Percentiles rank a stretch among this genome's conserved stretches.
These are phyloP conservation scores for Hedychridium roseum DNA, from an alignment of 2,888 invertebrate genomes.

Conservation along the genomic window DNA sequence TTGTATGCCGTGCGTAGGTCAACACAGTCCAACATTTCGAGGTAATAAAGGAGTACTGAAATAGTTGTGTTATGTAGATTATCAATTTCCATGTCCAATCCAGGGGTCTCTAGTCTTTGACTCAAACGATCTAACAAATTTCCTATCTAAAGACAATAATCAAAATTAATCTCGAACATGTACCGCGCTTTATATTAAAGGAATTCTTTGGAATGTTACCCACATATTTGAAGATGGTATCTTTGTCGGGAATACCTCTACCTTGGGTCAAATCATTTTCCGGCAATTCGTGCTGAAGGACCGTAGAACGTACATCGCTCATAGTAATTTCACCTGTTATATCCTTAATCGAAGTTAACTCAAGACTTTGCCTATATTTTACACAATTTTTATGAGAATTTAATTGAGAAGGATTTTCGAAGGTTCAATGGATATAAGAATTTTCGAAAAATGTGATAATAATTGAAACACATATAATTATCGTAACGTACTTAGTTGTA, in stretches of 20 bases:
- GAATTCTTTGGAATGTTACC: constrained; percentile 31
- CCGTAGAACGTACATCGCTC: constrained; percentile 36
- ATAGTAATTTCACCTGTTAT: constrained; percentile 28
- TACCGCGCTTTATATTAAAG: no score
- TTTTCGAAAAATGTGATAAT: background rate
- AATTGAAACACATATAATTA: constrained; percentile 2
- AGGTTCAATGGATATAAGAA: background rate
- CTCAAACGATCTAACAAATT: constrained; percentile 55
- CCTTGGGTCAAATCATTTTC: constrained; percentile 55
- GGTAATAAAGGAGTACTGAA: constrained; percentile 60
- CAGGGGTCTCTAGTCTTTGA: constrained; percentile 57
- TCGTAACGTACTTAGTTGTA: constrained; percentile 45
- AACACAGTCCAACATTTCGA: constrained; percentile 57
- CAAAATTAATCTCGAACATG: no score
- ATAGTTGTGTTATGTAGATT: constrained; percentile 63
- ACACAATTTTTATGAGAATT: background rate
- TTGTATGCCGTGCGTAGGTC: constrained; percentile 59
- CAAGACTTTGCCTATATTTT: constrained; percentile 47
- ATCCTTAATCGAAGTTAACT: constrained; percentile 44
- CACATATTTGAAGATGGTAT: constrained; percentile 48
- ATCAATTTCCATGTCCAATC: constrained; percentile 52
- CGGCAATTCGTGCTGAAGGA: constrained; percentile 53
- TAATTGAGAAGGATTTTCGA: background rate
- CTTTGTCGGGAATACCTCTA: constrained; percentile 48
- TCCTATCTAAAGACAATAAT: constrained; percentile 45